Evolutionary conservation across 2,797 vertebrate species (phyloP), one percentile per base, ranked within the genome.

Genomic region (Sciurus vulgaris): DNA sequence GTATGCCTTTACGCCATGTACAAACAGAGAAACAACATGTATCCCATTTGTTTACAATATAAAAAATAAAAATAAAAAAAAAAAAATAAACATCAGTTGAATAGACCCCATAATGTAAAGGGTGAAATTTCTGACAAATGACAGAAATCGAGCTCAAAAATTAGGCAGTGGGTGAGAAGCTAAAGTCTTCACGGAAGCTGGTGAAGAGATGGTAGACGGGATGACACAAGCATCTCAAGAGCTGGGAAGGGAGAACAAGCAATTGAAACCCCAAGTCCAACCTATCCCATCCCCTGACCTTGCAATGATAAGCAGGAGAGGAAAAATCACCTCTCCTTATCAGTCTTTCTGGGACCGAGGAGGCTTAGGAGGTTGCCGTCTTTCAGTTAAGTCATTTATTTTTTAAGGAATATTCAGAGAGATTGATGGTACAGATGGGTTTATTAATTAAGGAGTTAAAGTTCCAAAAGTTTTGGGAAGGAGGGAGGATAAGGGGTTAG

Each of bases 181-280:
- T 7, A 11, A 67, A 4, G 7, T 8, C 13, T 13, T 56, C 24
- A 20, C 2, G 6, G 59, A 3, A 5, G 9, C 3, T n/a, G 17
- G 1, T 28, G 49, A 73, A 78, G 20, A 77, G 38, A 38, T 10
- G 22, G 11, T 5, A 8, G 7, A 49, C 18, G 20, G 26, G 28
- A 49, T 26, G 5, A 13, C 35, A 8, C 1, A 41, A 65, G 5
- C 20, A 22, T 79, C 63, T 7, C 30, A 67, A 72, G 17, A 70
- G 20, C 14, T 12, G 3, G 61, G 4, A 83, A 59, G 5, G 7
- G 18, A 67, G 14, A 49, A 69, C 17, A 12, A 86, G 4, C 6
- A 72, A 18, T 5, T 28, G 9, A 41, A 47, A 41, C 56, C 2
- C 44, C 70, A 82, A 65, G 59, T 33, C 22, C 41, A 22, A 33